These are phyloP conservation scores for Odontocolon sp. DNA, from an alignment of 2,888 invertebrate species.

Conservation along the genomic window DNA sequence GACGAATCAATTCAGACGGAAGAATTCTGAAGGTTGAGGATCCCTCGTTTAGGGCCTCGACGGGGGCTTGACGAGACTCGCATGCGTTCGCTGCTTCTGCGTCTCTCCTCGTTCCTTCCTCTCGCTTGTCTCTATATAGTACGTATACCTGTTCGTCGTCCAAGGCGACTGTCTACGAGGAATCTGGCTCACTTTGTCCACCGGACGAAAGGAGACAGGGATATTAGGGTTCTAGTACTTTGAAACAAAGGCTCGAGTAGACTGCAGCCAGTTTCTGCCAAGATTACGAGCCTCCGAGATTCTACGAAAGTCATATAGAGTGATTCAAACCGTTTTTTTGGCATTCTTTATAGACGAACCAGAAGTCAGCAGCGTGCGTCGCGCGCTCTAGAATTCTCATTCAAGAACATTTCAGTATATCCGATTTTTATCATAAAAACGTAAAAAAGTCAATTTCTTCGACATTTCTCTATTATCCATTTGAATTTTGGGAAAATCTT, in stretches of 20 bases:
- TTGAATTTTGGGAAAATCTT: too few species aligned
- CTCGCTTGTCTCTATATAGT: too few species aligned
- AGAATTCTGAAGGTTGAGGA: constrained; percentile 59
- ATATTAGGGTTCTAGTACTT: constrained; percentile 39
- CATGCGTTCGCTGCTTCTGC: constrained; percentile 24
- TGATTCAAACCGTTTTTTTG: not conserved
- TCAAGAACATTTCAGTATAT: too few species aligned
- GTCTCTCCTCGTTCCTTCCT: constrained; percentile 5
- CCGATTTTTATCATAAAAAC: too few species aligned
- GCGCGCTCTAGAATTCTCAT: too few species aligned
- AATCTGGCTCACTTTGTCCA: not conserved
- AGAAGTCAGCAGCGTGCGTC: too few species aligned
- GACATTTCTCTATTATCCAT: too few species aligned
- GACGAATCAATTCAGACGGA: constrained; percentile 66
- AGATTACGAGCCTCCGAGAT: not conserved
- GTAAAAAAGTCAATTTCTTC: too few species aligned
- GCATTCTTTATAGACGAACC: too few species aligned
- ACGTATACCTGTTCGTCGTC: constrained; percentile 53
- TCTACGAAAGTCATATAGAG: not conserved
- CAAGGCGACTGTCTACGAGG: constrained; percentile 31
- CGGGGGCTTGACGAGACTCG: constrained; percentile 49
- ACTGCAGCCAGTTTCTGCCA: not conserved
- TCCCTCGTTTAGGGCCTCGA: constrained; percentile 58
- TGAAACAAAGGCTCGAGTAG: constrained; percentile 60
- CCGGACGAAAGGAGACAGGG: constrained; percentile 38